Percentiles rank a stretch among this genome's conserved stretches.
These are phyloP conservation scores for Cynaeus angustus DNA, from an alignment of 2,888 invertebrate genomes.

Conservation along the genomic window DNA sequence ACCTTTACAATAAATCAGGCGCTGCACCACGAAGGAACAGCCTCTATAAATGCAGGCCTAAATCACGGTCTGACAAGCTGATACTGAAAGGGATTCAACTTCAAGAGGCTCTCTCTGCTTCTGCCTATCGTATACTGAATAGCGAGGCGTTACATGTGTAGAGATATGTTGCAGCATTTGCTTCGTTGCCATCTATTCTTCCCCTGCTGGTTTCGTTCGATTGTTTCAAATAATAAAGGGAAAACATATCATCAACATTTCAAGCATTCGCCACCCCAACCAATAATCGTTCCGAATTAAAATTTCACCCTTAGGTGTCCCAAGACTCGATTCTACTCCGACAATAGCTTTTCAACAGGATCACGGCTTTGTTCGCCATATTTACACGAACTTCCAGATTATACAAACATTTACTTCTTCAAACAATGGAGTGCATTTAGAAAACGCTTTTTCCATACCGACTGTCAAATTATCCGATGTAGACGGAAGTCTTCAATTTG, in stretches of 20 bases:
- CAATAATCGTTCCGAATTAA: constrained; percentile 29
- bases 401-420: constrained; percentile 8
- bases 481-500: constrained; percentile 13
- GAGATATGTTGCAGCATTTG: constrained; percentile 54
- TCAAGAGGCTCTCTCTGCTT: constrained; percentile 60
- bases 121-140: constrained; percentile 59
- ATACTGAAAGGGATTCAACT: constrained; percentile 68
- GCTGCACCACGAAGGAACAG: constrained; percentile 63
- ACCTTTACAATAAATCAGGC: constrained; percentile 69
- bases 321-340: constrained; percentile 4
- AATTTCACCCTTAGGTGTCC: constrained; percentile 17
- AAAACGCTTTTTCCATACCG: background rate
- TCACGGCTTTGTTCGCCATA: constrained; percentile 11
- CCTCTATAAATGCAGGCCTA: constrained; percentile 70
- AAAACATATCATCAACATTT: constrained; percentile 37
- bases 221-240: constrained; percentile 42
- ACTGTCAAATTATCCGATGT: background rate
- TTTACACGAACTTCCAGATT: constrained; percentile 8
- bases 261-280: constrained; percentile 7
- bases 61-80: constrained; percentile 69
- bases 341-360: constrained; percentile 19
- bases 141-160: constrained; percentile 58
- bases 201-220: constrained; percentile 26
- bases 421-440: constrained; percentile 14
- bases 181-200: constrained; percentile 28